Evolutionary conservation across 2,113 vertebrate genomes (phyloP).

Genomic region (Tenrec ecaudatus): DNA sequence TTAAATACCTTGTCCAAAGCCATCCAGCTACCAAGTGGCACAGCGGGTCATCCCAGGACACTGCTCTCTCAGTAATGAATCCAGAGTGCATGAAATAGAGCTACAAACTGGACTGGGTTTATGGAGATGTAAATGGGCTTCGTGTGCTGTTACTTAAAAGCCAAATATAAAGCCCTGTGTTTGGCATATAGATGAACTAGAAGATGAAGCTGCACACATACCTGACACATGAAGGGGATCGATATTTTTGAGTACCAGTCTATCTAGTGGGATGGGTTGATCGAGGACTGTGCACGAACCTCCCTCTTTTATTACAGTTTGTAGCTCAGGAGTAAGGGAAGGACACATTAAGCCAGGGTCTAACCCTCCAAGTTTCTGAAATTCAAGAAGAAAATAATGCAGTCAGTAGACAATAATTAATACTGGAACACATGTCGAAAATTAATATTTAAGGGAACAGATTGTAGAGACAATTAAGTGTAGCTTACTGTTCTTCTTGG

Average conservation of each 20-base stretch:
- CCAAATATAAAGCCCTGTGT: neutral
- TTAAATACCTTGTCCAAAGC: neutral
- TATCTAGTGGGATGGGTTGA: slow-evolving; percentile 94
- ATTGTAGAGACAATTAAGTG: slow-evolving; percentile 1
- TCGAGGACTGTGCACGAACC: slow-evolving; percentile 91
- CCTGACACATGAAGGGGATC: slow-evolving; percentile 85
- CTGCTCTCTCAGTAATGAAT: too few species aligned
- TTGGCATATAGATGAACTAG: neutral
- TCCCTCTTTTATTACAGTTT: slow-evolving; percentile 91
- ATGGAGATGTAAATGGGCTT: neutral
- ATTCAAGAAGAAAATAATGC: slow-evolving; percentile 69
- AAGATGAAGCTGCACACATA: slow-evolving; percentile 24
- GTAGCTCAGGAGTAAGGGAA: slow-evolving; percentile 90
- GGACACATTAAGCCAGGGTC: slow-evolving; percentile 86
- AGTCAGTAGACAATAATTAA: slow-evolving; percentile 1
- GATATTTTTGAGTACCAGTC: slow-evolving; percentile 90
- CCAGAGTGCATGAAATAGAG: too few species aligned
- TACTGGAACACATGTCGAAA: too few species aligned
- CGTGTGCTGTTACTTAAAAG: neutral
- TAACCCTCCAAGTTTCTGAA: slow-evolving; percentile 87
- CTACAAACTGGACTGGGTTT: neutral
- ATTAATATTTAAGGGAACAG: neutral
- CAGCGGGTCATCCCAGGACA: neutral
- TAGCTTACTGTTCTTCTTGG: neutral
- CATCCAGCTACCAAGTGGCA: neutral